Base-by-base conservation (phyloP, 2,888 invertebrate genomes). In the Aspidapion aeneum region DNA sequence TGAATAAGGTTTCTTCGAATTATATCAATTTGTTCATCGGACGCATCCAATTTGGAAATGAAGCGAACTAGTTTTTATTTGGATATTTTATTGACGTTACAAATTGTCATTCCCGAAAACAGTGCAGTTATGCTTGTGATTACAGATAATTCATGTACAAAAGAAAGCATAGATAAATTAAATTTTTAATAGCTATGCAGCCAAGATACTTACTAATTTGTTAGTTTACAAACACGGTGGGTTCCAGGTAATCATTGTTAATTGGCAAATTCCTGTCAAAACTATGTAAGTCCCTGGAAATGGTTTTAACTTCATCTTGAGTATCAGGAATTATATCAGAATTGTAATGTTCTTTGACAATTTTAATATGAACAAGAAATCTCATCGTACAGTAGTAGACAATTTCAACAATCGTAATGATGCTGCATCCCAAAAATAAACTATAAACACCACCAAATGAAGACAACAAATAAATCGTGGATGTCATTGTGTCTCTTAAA, bases 361-460 rank as follows among this genome's bases (percentile, higher is more conserved):
- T 7, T 35, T 35, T 35, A 12, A 35, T 35, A 12, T 35, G 3
- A 7, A 35, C 12, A 7, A 35, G 35, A 35, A 52, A 52, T 18
- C 52, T 17, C 18, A 52, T n/a, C 18, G 19, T 9, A 19, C 17
- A 17, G 66, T 77, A 81, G 65, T 81, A 81, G 35, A 81, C 61
- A 21, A 81, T 74, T 73, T 82, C 81, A 21, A 78, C 67, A 1
- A 76, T 65, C 55, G 79, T 79, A 18, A 81, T 69, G 61, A 81
- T 75, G 66, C 80, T 80, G 69, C 79, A 78, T 2, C 80, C 81
- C 52, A 81, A 68, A 64, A 80, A 80, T 20, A 81, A 71, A 35
- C 78, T 79, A 66, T 80, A 81, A n/a, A 80, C 77, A 58, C 80
- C 81, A 16, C 81, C 80, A 63, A 81, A 74, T 1, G 80, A 80